Conservation (phyloP, 1,140 invertebrate genomes). For the Achatina immaculata region DNA sequence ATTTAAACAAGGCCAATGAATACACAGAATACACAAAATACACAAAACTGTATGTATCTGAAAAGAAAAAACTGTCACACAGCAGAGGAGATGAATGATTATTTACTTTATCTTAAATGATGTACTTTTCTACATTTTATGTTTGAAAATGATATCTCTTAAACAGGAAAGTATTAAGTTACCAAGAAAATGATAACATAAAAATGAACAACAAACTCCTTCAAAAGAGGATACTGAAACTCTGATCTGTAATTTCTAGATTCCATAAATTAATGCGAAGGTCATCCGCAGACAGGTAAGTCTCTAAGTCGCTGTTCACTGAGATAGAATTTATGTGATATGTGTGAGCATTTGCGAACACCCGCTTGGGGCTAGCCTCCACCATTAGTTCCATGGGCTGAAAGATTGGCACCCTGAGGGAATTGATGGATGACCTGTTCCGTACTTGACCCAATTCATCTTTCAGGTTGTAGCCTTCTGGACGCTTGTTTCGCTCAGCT, state of each 20-base stretch:
- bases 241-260: slow-evolving; percentile 98
- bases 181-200: too few species aligned
- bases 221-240: slow-evolving; percentile 93
- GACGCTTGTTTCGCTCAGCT: slow-evolving; percentile 90
- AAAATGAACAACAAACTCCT: too few species aligned
- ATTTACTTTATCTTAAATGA: too few species aligned
- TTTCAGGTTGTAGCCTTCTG: slow-evolving; percentile 92
- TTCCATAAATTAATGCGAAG: slow-evolving; percentile 99
- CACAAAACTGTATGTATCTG: too few species aligned
- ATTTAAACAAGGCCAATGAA: too few species aligned
- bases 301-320: slow-evolving; percentile 99
- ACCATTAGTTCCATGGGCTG: slow-evolving; percentile 96
- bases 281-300: slow-evolving; percentile 99
- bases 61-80: too few species aligned
- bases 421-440: slow-evolving; percentile 87
- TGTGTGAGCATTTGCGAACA: slow-evolving; percentile 99
- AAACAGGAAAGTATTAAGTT: too few species aligned
- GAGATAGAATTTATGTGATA: slow-evolving; percentile 99
- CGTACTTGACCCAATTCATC: slow-evolving; percentile 89
- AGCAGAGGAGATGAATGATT: too few species aligned
- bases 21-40: too few species aligned
- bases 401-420: slow-evolving; percentile 89
- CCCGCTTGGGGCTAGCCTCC: slow-evolving; percentile 96
- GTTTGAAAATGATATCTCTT: too few species aligned
- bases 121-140: too few species aligned